Evolutionary conservation across 2,888 invertebrate genomes (phyloP).

Genomic region (Taenaris catops): DNA sequence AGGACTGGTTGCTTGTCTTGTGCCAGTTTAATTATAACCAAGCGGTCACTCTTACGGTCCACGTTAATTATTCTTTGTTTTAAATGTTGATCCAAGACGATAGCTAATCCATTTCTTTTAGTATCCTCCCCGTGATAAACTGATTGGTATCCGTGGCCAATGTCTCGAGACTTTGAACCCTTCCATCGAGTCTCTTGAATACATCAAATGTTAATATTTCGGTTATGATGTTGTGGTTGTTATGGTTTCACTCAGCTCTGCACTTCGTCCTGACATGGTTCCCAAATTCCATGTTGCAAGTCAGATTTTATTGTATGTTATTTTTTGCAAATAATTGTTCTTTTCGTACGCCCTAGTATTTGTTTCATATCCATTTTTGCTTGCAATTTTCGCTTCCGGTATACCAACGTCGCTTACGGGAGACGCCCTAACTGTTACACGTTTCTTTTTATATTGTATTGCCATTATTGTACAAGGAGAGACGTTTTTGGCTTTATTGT

Average conservation of each 20-base stretch:
- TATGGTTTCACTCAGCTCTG: slow-evolving; percentile 19
- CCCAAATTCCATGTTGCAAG: slow-evolving; percentile 27
- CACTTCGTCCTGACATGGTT: slow-evolving; percentile 20
- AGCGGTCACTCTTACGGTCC: neutral
- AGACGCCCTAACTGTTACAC: neutral
- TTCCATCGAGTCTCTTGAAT: slow-evolving; percentile 25
- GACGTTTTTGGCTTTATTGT: neutral
- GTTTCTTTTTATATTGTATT: too few species aligned
- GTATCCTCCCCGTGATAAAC: slow-evolving; percentile 6
- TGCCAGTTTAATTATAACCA: slow-evolving; percentile 8
- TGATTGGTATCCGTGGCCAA: slow-evolving; percentile 17
- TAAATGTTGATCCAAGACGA: neutral
- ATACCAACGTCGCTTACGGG: neutral
- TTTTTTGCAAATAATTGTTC: too few species aligned
- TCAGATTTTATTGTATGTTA: slow-evolving; percentile 1
- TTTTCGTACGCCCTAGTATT: too few species aligned
- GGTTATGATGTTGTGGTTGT: slow-evolving; percentile 3
- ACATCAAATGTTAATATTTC: slow-evolving; percentile 20
- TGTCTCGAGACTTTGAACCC: slow-evolving; percentile 21
- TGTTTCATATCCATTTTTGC: too few species aligned
- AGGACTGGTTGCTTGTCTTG: slow-evolving; percentile 7
- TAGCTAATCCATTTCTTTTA: slow-evolving; percentile 3
- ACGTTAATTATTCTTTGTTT: slow-evolving; percentile 3
- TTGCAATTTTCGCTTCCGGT: too few species aligned
- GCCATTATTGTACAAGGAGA: neutral